Evolutionary conservation across 2,113 vertebrate genomes (phyloP), one percentile per base, ranked within the genome.

Genomic region (Sarotherodon lohbergeri): DNA sequence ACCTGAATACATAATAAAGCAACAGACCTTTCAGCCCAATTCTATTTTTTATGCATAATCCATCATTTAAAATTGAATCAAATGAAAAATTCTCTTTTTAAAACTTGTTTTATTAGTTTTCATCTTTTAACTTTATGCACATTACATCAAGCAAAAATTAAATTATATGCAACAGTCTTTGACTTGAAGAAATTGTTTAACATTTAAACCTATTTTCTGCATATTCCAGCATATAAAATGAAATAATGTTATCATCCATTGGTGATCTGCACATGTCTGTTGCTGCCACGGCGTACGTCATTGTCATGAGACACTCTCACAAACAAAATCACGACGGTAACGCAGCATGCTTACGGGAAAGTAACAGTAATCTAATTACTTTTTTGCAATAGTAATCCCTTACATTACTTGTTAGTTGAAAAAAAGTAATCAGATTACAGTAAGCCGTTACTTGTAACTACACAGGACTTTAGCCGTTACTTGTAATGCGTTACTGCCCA

Each of bases 171-270:
- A 24, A 0, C 52, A 54, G 0, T 11, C 9, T 6, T 0, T 6
- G 52, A 6, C 0, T 54, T 0, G 5, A 7, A 0, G 0, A 24
- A 56, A 0, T 55, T 1, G n/a, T 56, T 56, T 24, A 24, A 24
- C 6, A 24, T 56, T 24, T 56, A 0, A 56, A 0, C 0, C 0
- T 24, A 13, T 56, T 56, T 56, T 1, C 0, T 13, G 11, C n/a
- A 56, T 0, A 56, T 56, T 56, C 54, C 54, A 55, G 3, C 10
- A 13, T 1, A 55, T 55, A 55, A 24, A 55, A 55, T 13, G 22
- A 55, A 2, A 55, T 0, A 24, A 4, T 55, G 0, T 0, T 24
- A 24, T 24, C 24, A 55, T 55, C 10, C 54, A 55, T 2, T 55
- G 54, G 0, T 55, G n/a, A 12, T 3, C 2, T 0, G n/a, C 2